phyloP scores from a whole-genome alignment of 2,797 vertebrate species.

The Cirrhinus molitorella region DNA sequence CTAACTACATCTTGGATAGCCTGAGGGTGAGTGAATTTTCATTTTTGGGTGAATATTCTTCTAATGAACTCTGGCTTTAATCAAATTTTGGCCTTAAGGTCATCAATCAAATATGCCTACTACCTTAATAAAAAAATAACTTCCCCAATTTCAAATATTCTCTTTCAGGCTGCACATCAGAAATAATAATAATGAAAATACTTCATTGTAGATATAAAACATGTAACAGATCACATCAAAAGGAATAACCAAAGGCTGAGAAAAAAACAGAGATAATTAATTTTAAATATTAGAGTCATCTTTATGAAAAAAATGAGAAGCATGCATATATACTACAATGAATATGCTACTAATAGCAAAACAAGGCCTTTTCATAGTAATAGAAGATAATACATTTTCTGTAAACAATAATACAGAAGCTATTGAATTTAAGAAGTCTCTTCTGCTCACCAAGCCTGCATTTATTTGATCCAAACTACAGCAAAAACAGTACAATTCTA shows the following conservation, averaged over 20 bases:
- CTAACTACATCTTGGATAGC: not conserved
- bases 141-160: not conserved
- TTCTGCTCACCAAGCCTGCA: no score
- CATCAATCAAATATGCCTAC: not conserved
- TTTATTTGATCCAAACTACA: no score
- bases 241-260: not conserved
- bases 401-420: no score
- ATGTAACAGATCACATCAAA: not conserved
- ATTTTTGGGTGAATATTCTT: not conserved
- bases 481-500: no score
- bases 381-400: not conserved
- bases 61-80: not conserved
- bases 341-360: not conserved
- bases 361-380: not conserved
- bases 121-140: not conserved
- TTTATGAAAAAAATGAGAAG: not conserved
- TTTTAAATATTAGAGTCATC: not conserved
- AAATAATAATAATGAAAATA: not conserved
- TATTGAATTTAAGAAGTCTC: no score
- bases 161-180: conserved; percentile 4
- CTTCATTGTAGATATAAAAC: not conserved
- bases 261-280: not conserved
- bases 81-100: not conserved
- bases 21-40: not conserved
- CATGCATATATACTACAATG: no score